Evolutionary conservation across 2,113 vertebrate genomes (phyloP).

Genomic region (Oncorhynchus clarkii): DNA sequence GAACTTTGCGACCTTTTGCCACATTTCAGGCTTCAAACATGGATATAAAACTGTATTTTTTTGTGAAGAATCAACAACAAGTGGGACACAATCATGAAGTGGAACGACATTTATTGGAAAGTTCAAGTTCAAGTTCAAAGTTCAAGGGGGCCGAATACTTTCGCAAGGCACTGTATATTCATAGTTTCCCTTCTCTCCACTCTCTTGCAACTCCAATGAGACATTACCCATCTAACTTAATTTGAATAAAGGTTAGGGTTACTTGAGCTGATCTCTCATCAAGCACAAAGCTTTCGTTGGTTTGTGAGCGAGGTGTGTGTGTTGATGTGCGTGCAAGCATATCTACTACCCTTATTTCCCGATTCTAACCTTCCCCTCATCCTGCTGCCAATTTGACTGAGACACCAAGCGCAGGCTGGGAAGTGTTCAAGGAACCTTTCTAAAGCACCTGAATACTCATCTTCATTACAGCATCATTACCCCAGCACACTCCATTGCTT

Average conservation of each 20-base stretch:
- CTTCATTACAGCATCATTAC: constrained; percentile 77
- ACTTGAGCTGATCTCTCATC: neutral
- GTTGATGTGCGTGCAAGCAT: constrained; percentile 9
- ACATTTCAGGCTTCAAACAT: too few species aligned
- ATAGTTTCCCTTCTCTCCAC: neutral
- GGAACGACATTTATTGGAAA: too few species aligned
- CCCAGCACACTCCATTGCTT: constrained; percentile 40
- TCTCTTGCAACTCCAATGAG: constrained; percentile 6
- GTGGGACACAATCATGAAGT: too few species aligned
- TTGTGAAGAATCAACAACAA: too few species aligned
- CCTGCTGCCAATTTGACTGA: constrained; percentile 75
- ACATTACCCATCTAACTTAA: neutral
- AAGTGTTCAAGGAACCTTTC: constrained; percentile 71
- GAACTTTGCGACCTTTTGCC: too few species aligned
- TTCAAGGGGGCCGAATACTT: too few species aligned
- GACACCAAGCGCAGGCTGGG: constrained; percentile 64
- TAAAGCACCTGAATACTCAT: constrained; percentile 77
- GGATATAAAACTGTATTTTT: too few species aligned
- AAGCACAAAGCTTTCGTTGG: neutral
- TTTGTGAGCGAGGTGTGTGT: neutral
- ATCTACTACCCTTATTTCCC: neutral
- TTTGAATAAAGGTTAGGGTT: constrained; percentile 12
- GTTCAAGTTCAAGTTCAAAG: too few species aligned
- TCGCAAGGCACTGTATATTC: too few species aligned
- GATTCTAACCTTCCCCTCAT: constrained; percentile 30